Base-by-base conservation (phyloP, 1,140 invertebrate genomes). In the Neodiprion lecontei region DNA sequence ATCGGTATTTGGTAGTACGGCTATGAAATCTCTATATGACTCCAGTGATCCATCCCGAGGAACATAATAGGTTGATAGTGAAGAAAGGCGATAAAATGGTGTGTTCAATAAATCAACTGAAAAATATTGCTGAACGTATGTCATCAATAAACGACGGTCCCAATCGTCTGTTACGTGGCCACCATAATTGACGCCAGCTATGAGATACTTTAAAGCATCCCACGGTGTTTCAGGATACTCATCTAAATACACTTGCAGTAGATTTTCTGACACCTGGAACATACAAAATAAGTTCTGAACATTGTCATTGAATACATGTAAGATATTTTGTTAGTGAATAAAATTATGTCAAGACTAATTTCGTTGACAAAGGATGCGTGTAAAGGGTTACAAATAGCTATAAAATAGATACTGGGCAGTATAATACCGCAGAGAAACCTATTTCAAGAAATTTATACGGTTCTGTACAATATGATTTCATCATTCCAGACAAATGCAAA, bases 141-240 rank as follows among this genome's bases (percentile, higher is more conserved):
- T 95, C 73, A 91, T 90, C 17, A 97, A 79, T 21, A 98, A 89
- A 14, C 95, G 88, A 79, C 96, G 91, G 88, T 98, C 97, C 96
- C 96, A 98, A 85, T 98, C 96, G 84, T 98, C 96, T 5, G 96
- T 97, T 72, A 98, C 96, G 87, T 98, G 96, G 0, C 97, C 96
- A 21, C 96, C 96, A 81, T 98, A 98, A 91, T 96, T 97, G 77
- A 98, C 96, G 80, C 95, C 96, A 5, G 96, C 96, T 85, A 98
- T 96, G 66, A 98, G 87, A 87, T 97, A 98, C 78, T 96, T 93
- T 69, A 98, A 88, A 67, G 96, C 96, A 80, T 96, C 95, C 95
- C 96, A 97, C 1, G 96, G 96, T 0, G 95, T 96, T 3, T 94
- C 92, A 50, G 93, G 91, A 86, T 96, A 96, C 79, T 96, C 93